Evolutionary conservation across 1,140 invertebrate species (phyloP).

Genomic region (Eciton burchellii): DNA sequence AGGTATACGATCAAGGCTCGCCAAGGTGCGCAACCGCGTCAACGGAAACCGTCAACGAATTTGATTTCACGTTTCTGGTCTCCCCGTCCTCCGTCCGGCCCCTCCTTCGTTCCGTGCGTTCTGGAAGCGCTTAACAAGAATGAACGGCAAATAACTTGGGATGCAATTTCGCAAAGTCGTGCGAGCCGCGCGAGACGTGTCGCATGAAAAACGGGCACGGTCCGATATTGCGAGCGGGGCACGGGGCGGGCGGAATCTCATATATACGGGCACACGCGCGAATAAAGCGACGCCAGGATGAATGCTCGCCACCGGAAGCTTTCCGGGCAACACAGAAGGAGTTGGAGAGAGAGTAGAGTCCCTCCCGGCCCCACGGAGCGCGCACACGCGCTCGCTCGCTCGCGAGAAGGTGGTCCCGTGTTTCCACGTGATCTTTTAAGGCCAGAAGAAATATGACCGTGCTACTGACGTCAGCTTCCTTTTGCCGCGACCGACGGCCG

Average conservation of each 20-base stretch:
- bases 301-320: constrained; percentile 63
- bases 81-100: no score
- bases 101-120: no score
- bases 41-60: background rate
- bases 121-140: constrained; percentile 37
- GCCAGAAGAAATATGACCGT: constrained; percentile 82
- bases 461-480: constrained; percentile 78
- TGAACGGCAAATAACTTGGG: background rate
- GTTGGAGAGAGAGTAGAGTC: no score
- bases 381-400: background rate
- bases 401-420: constrained; percentile 71
- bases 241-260: background rate
- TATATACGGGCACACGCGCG: background rate
- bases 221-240: background rate
- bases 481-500: constrained; percentile 78
- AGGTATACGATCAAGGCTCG: no score
- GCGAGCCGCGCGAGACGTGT: background rate
- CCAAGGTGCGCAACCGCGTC: no score
- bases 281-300: constrained; percentile 27
- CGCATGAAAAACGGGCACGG: constrained; percentile 23
- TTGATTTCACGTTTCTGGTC: background rate
- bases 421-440: constrained; percentile 72
- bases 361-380: background rate
- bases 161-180: background rate
- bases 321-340: constrained; percentile 60